Conservation (phyloP, 2,888 invertebrate genomes). For the Seira sanloemensis region DNA sequence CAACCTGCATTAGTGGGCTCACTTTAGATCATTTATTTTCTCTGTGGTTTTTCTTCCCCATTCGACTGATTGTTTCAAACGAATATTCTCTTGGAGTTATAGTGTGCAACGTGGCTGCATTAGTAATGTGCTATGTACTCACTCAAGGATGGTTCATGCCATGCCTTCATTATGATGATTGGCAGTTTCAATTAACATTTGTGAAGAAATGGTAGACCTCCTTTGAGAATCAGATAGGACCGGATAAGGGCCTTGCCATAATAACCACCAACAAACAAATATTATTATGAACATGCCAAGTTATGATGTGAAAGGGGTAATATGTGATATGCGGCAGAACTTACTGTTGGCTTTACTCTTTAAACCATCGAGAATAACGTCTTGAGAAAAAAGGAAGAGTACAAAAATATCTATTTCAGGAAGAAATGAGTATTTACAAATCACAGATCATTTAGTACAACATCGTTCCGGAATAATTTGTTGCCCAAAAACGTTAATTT, state of each 20-base stretch:
- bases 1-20: slow-evolving; percentile 24
- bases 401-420: no score
- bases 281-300: slow-evolving; percentile 37
- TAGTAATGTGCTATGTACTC: slow-evolving; percentile 75
- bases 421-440: no score
- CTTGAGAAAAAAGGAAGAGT: no score
- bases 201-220: slow-evolving; percentile 73
- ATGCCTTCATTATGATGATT: slow-evolving; percentile 84
- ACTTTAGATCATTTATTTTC: slow-evolving; percentile 22
- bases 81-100: slow-evolving; percentile 19
- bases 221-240: slow-evolving; percentile 65
- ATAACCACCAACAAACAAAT: slow-evolving; percentile 48
- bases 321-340: slow-evolving; percentile 20
- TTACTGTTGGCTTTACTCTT: slow-evolving; percentile 7
- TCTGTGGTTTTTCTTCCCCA: neutral
- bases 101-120: slow-evolving; percentile 2
- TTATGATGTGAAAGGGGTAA: slow-evolving; percentile 30
- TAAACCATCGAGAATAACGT: neutral
- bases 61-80: slow-evolving; percentile 34
- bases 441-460: no score
- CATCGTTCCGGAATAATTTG: no score
- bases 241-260: slow-evolving; percentile 53
- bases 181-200: slow-evolving; percentile 85
- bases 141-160: slow-evolving; percentile 75
- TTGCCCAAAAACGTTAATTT: no score